A percentile compares a stretch with the other conserved stretches of the same genome.
Conservation (phyloP, 2,113 vertebrate genomes). For the Jaculus jaculus region DNA sequence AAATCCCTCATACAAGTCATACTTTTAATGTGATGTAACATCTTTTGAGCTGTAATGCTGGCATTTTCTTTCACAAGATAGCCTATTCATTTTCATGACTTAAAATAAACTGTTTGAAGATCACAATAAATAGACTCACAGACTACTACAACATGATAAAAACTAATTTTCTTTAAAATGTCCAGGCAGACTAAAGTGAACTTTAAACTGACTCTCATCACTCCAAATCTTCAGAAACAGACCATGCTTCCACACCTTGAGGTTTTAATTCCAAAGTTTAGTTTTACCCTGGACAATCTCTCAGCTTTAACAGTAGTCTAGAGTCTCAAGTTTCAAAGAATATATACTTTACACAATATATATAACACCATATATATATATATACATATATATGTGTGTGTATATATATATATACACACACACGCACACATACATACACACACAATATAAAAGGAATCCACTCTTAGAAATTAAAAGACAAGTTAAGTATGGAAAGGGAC, state of each 20-base stretch:
- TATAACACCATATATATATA: too few relatives aligned
- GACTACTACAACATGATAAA: background rate
- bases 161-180: conserved; percentile 29
- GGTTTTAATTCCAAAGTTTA: background rate
- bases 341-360: background rate
- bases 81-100: background rate
- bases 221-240: background rate
- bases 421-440: too few relatives aligned
- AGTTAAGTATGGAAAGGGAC: background rate
- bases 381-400: too few relatives aligned
- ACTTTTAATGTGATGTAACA: background rate
- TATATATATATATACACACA: too few relatives aligned
- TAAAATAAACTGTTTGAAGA: background rate
- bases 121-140: background rate
- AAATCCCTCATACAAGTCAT: background rate
- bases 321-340: background rate
- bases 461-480: background rate
- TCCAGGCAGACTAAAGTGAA: background rate
- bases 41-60: background rate
- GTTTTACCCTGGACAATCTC: background rate
- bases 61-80: background rate
- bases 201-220: background rate
- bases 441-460: background rate
- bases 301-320: conserved; percentile 2
- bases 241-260: background rate